Evolutionary conservation across 2,888 invertebrate species (phyloP), one percentile per base, ranked within the genome.

Genomic region (Globia sparganii): DNA sequence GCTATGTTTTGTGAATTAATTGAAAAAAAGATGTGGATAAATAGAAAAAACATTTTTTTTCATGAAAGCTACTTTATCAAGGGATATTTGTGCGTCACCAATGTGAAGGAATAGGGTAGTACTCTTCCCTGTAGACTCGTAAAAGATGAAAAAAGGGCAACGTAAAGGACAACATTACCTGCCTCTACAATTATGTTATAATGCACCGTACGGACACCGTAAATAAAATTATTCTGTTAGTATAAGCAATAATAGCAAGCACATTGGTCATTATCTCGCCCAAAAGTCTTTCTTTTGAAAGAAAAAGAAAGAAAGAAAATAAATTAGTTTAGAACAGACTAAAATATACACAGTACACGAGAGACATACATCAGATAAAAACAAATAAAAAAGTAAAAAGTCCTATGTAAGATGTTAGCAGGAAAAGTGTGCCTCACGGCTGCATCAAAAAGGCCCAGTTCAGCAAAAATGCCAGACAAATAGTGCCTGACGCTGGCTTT

Each of bases 111-210:
- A 82, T 58, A 66, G 59, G 84, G 61, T 34, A 46, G 40, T 21
- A 62, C 40, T 40, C 28, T 34, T 72, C 84, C 84, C 80, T 21
- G n/a, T 21, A 59, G 80, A 28, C 43, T 64, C 64, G 31, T 81
- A 72, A 72, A 68, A 58, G 15, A 68, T 43, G 37, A 78, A 15
- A 31, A 25, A 72, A 37, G 64, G 46, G 13, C 53, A 65, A 8
- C 2, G 31, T 58, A 56, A 46, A 31, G 21, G 5, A 56, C 25
- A 68, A 56, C 15, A 43, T 6, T 53, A 37, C 6, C 4, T 18
- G 9, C 2, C n/a, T 46, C 28, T 28, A 37, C 28, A 9, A 61
- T 37, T 31, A n/a, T 61, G 13, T 70, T 37, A 25, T 65, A 25
- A 70, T 61, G 53, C 15, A 53, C 53, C 28, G 28, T 18, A 34